These are phyloP conservation scores for Gymnocheta viridis DNA, from an alignment of 2,888 invertebrate genomes.

Conservation along the genomic window DNA sequence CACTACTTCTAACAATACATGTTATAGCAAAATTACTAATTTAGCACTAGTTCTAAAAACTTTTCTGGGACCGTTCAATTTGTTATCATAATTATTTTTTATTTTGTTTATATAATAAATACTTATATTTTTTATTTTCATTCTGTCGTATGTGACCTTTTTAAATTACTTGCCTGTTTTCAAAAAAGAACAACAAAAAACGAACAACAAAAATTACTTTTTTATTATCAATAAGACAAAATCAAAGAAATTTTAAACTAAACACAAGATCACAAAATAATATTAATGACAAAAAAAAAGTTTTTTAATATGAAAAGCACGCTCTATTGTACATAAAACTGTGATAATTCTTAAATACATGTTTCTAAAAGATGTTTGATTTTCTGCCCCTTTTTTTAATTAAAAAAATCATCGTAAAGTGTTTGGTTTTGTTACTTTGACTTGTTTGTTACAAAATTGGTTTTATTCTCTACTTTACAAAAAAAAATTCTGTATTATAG, in stretches of 20 bases:
- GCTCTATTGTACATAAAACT: conserved; percentile 78
- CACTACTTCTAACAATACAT: too few relatives aligned
- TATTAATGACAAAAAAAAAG: conserved; percentile 70
- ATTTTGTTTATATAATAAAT: conserved; percentile 13
- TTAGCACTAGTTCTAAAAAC: neutral
- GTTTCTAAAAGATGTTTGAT: conserved; percentile 57
- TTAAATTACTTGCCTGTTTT: conserved; percentile 53
- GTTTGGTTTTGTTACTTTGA: conserved; percentile 40
- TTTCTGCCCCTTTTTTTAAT: conserved; percentile 18
- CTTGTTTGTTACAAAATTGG: conserved; percentile 45
- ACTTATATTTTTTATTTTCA: conserved; percentile 25
- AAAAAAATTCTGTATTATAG: conserved; percentile 76
- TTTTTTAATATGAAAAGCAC: conserved; percentile 49
- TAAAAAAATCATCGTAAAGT: conserved; percentile 14
- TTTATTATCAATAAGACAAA: conserved; percentile 38
- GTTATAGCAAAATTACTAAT: neutral
- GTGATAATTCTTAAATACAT: conserved; percentile 77
- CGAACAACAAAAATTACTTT: conserved; percentile 40
- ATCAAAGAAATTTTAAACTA: conserved; percentile 42
- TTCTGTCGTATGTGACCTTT: conserved; percentile 47
- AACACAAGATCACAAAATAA: conserved; percentile 57
- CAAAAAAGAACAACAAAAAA: too few relatives aligned
- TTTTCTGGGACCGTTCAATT: conserved; percentile 24
- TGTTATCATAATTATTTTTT: conserved; percentile 49
- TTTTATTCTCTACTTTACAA: conserved; percentile 26